Base-by-base conservation (phyloP, 2,797 vertebrate genomes). In the Manis crassicaudata region DNA sequence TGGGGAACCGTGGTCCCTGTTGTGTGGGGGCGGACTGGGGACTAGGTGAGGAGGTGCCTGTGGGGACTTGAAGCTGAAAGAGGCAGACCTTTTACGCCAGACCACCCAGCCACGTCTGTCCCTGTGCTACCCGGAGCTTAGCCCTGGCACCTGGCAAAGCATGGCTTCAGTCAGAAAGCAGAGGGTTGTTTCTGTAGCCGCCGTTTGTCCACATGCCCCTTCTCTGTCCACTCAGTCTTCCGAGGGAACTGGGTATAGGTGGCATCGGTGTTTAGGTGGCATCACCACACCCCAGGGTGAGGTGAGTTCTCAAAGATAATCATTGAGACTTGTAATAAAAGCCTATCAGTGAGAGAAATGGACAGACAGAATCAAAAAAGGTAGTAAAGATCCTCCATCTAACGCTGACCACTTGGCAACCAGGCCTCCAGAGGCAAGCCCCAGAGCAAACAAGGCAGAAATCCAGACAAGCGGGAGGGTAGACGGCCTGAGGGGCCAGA, bases 71-170 rank as follows among this genome's bases (percentile, higher is more conserved):
- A 23, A 0, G 37, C 56, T 56, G 40, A 60, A 20, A 9, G 11
- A 29, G 7, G 35, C 0, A 16, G 2, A 29, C 27, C n/a, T 62
- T 85, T 32, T 11, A 56, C 63, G 23, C 72, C 43, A 40, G 16
- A 18, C n/a, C 1, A 0, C 29, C 32, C 2, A 1, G n/a, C 6
- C 14, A 3, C 23, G 3, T 67, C 50, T n/a, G 58, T 25, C 27
- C 5, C 9, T 11, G 0, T 27, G 21, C 40, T 87, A 72, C 70
- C 52, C 43, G 60, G n/a, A 4, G 6, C 27, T 32, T 10, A 6
- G 21, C 9, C 25, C 27, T 46, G 13, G 58, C 17, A 27, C 43
- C 65, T 14, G 16, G 32, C 23, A 50, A 68, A 63, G 37, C 79
- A 5, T 32, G 10, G 56, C 35, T 84, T 60, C 0, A 0, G 76